Evolutionary conservation across 2,113 vertebrate genomes (phyloP).

Genomic region (Serilophus lunatus): DNA sequence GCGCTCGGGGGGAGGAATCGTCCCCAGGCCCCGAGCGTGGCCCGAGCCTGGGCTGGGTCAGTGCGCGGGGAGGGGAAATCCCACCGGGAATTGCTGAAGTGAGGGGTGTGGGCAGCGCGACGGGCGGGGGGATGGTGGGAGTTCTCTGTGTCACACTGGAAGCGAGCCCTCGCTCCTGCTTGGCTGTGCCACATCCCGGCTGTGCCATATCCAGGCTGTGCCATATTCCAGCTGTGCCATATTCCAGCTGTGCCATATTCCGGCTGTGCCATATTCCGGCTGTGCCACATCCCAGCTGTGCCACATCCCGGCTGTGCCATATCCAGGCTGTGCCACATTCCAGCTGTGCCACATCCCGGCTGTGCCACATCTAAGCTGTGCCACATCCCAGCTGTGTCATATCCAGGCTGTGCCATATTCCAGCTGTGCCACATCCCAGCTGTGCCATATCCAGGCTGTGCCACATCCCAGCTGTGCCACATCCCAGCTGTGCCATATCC

Average conservation of each 20-base stretch:
- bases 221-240: accelerated
- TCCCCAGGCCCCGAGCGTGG: accelerated
- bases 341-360: accelerated
- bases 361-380: background rate
- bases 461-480: accelerated
- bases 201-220: background rate
- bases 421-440: background rate
- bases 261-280: background rate
- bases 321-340: background rate
- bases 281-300: background rate
- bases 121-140: background rate
- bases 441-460: background rate
- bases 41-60: background rate
- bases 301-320: background rate
- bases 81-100: background rate
- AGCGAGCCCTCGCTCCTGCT: background rate
- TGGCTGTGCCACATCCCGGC: background rate
- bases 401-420: background rate
- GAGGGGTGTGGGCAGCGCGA: too few species aligned
- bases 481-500: background rate
- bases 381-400: background rate
- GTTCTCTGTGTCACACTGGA: background rate
- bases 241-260: accelerated
- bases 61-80: background rate
- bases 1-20: accelerated